Percentiles rank a stretch among this genome's conserved stretches.
These are phyloP conservation scores for Brachionus calyciflorus DNA, from an alignment of 1,140 invertebrate genomes.

Conservation along the genomic window DNA sequence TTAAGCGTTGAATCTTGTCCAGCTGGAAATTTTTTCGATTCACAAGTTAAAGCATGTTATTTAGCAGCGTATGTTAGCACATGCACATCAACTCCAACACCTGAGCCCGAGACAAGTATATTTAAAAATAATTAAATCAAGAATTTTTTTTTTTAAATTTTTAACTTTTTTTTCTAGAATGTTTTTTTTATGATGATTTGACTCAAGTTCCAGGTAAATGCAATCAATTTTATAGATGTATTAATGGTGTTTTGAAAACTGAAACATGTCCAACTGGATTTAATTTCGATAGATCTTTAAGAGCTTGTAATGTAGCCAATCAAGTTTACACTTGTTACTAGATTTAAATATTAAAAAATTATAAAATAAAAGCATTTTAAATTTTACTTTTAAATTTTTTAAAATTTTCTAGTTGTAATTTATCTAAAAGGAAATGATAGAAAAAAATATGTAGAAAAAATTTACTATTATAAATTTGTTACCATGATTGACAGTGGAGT, in stretches of 20 bases:
- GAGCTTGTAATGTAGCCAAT: not conserved
- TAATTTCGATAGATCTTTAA: constrained; percentile 11
- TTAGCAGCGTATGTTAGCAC: not conserved
- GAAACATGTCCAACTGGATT: constrained; percentile 1
- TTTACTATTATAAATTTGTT: no score
- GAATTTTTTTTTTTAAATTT: no score
- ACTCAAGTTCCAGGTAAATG: constrained; percentile 25
- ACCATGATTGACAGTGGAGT: no score
- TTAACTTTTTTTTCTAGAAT: constrained; percentile 7
- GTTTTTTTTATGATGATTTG: not conserved
- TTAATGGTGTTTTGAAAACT: not conserved
- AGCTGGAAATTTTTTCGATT: not conserved
- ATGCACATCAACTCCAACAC: not conserved
- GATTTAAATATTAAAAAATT: not conserved
- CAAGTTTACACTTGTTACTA: constrained; percentile 13
- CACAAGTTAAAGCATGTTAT: not conserved
- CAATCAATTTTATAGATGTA: not conserved
- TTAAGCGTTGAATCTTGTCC: no score
- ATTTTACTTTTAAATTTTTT: no score
- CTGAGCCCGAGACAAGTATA: not conserved
- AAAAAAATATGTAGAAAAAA: no score
- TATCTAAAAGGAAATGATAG: no score
- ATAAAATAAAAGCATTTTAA: not conserved
- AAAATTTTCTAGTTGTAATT: no score
- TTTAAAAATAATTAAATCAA: not conserved